phyloP scores from a whole-genome alignment of 2,888 invertebrate species.

The Dione juno region DNA sequence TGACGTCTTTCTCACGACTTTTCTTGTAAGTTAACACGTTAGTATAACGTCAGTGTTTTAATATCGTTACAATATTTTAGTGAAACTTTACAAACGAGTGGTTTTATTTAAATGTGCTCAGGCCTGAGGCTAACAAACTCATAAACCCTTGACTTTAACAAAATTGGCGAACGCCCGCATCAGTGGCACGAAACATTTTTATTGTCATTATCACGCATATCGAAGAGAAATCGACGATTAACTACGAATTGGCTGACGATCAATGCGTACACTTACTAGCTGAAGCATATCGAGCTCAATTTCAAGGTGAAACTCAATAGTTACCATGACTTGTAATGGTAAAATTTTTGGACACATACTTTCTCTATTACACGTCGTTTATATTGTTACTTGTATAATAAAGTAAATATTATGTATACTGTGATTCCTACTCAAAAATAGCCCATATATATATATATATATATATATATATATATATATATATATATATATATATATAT shows the following conservation, averaged over 20 bases:
- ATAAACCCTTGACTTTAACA: slow-evolving; percentile 38
- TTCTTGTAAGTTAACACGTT: slow-evolving; percentile 25
- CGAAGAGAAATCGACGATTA: slow-evolving; percentile 61
- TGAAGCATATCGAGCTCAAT: slow-evolving; percentile 58
- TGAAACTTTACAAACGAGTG: slow-evolving; percentile 12
- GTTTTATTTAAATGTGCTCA: slow-evolving; percentile 8
- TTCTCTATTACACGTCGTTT: not conserved
- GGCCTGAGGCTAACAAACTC: slow-evolving; percentile 31
- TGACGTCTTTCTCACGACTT: slow-evolving; percentile 23
- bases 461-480: too few relatives aligned
- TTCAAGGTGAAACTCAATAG: slow-evolving; percentile 60
- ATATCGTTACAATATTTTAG: slow-evolving; percentile 31
- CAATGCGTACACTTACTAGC: slow-evolving; percentile 45
- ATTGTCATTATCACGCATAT: slow-evolving; percentile 51
- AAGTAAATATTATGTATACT: too few relatives aligned
- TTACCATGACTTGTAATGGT: slow-evolving; percentile 45
- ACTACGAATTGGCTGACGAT: slow-evolving; percentile 51
- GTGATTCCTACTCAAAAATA: too few relatives aligned
- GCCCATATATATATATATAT: too few relatives aligned
- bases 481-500: too few relatives aligned
- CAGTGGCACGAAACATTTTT: slow-evolving; percentile 41
- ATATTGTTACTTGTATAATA: too few relatives aligned
- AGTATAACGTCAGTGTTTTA: slow-evolving; percentile 33
- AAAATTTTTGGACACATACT: slow-evolving; percentile 22
- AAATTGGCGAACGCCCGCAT: slow-evolving; percentile 37